Base-by-base conservation (phyloP, 2,888 invertebrate genomes). In the Yponomeuta cagnagella region DNA sequence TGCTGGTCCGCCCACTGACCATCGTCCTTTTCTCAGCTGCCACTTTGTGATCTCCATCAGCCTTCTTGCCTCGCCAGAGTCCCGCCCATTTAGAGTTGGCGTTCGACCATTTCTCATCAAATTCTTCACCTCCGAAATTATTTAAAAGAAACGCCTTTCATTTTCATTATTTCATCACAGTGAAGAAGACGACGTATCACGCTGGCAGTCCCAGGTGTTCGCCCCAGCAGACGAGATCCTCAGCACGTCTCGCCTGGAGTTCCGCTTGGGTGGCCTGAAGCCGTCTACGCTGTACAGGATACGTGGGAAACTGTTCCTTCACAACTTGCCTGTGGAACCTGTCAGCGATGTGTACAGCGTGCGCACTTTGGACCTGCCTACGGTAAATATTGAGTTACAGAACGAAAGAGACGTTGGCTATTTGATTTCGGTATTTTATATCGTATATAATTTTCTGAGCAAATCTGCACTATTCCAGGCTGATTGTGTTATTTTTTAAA, bases 171-270 rank as follows among this genome's bases (percentile, higher is more conserved):
- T 23, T 23, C 23, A 23, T 23, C 80, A 10, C 76, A 94, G 95
- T 23, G 94, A 94, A 75, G 94, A 94, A 75, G 94, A 94, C 73
- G 96, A 97, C 76, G 92, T 95, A 15, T 93, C 94, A 0, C 94
- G 93, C 8, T 98, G 98, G 98, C 94, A 95, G 76, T 94, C 95
- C 0, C 97, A 97, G 93, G 95, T 96, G 30, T 97, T 97, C 79
- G 97, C 97, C 0, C 97, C 97, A 12, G 96, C 97, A 0, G 95
- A 96, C 76, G 97, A 97, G 82, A 88, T 97, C 8, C 95, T 98
- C 72, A 96, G 96, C 1, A 97, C 97, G 8, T 95, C 96, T 6
- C 96, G 97, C 73, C 89, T 98, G 73, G 97, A 97, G 84, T 97
- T 98, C 89, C 95, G 97, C 74, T 86, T 98, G 70, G 94, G 95